These are phyloP conservation scores for Steatornis caripensis DNA, from an alignment of 2,113 vertebrate genomes.

Conservation along the genomic window DNA sequence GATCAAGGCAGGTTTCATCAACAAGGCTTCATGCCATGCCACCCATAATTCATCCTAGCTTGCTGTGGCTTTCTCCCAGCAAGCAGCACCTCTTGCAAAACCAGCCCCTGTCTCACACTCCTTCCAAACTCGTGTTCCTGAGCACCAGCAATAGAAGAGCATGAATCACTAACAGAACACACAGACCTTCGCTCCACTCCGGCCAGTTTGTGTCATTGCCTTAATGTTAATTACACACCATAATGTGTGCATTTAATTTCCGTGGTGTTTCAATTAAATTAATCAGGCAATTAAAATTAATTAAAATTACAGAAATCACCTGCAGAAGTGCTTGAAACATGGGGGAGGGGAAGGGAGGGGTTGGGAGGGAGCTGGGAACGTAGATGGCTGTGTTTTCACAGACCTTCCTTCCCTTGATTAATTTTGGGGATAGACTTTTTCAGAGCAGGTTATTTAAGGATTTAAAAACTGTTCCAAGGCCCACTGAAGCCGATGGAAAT, in stretches of 20 bases:
- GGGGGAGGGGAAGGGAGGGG: slow-evolving; percentile 56
- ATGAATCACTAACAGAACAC: slow-evolving; percentile 26
- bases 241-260: slow-evolving; percentile 62
- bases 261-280: slow-evolving; percentile 70
- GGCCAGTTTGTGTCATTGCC: slow-evolving; percentile 54
- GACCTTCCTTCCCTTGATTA: slow-evolving; percentile 54
- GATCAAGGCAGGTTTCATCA: slow-evolving; percentile 63
- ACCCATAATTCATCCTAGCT: slow-evolving; percentile 44
- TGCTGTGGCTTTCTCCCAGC: slow-evolving; percentile 55
- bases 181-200: slow-evolving; percentile 31
- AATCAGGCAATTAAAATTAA: slow-evolving; percentile 73
- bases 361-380: slow-evolving; percentile 63
- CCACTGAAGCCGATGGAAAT: slow-evolving; percentile 4
- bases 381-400: slow-evolving; percentile 59
- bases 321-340: slow-evolving; percentile 26
- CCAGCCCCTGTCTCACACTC: slow-evolving; percentile 36
- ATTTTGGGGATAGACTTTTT: slow-evolving; percentile 51
- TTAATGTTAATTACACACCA: slow-evolving; percentile 50
- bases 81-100: slow-evolving; percentile 52
- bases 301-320: slow-evolving; percentile 68
- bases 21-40: slow-evolving; percentile 55
- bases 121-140: slow-evolving; percentile 5
- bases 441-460: slow-evolving; percentile 56
- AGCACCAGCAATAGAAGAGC: background rate
- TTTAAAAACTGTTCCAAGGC: slow-evolving; percentile 20